A percentile compares a stretch with the other conserved stretches of the same genome.
Conservation (phyloP, 2,797 vertebrate species). For the Sylvia borin region DNA sequence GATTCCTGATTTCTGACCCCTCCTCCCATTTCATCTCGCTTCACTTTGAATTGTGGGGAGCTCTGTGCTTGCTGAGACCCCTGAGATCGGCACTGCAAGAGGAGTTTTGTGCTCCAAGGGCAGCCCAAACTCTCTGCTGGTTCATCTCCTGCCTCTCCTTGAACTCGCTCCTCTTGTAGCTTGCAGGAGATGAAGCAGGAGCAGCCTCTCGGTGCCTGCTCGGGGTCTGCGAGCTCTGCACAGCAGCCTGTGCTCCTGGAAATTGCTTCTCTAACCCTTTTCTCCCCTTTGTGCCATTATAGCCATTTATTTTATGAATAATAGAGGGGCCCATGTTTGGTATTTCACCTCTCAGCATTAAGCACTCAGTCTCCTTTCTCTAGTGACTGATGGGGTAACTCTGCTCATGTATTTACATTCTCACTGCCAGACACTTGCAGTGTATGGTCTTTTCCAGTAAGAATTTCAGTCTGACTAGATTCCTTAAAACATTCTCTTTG, state of each 20-base stretch:
- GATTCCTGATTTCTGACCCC: background rate
- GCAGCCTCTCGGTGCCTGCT: background rate
- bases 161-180: background rate
- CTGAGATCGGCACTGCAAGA: background rate
- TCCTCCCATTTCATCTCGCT: background rate
- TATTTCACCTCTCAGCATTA: constrained; percentile 39
- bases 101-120: background rate
- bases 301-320: constrained; percentile 46
- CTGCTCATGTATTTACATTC: constrained; percentile 15
- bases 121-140: background rate
- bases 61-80: background rate
- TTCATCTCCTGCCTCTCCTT: background rate
- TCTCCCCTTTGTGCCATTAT: background rate
- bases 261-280: constrained; percentile 14
- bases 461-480: background rate
- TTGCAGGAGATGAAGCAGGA: background rate
- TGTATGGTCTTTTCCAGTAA: constrained; percentile 2
- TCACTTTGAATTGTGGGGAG: background rate
- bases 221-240: background rate
- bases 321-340: constrained; percentile 13
- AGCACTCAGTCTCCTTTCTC: constrained; percentile 20
- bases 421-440: background rate
- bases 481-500: constrained; percentile 16
- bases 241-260: background rate
- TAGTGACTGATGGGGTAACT: constrained; percentile 32